Evolutionary conservation across 2,888 invertebrate species (phyloP).

Genomic region (Galeruca laticollis): DNA sequence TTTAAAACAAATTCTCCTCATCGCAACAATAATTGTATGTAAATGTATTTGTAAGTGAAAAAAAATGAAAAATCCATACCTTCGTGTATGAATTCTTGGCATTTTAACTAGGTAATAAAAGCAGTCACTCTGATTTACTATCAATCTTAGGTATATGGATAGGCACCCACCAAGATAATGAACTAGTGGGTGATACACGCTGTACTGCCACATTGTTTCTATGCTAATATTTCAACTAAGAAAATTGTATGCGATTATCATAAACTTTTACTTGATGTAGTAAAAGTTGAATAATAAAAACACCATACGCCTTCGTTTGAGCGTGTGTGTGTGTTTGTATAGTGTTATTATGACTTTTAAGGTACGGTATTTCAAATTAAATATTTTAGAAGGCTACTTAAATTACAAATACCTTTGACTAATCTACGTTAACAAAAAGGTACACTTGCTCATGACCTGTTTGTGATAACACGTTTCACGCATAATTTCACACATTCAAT

Average conservation of each 20-base stretch:
- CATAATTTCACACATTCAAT: no score
- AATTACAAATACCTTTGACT: neutral
- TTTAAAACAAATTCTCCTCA: no score
- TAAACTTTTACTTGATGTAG: constrained; percentile 32
- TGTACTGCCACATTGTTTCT: constrained; percentile 41
- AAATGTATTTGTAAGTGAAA: neutral
- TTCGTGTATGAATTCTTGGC: neutral
- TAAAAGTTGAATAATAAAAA: constrained; percentile 31
- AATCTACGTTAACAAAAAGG: no score
- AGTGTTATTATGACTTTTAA: neutral
- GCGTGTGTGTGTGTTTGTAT: neutral
- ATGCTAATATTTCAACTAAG: constrained; percentile 39
- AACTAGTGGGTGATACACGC: constrained; percentile 38
- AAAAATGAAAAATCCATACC: neutral
- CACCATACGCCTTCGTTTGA: constrained; percentile 25
- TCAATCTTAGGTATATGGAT: constrained; percentile 34
- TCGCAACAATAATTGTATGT: neutral
- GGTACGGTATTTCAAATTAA: neutral
- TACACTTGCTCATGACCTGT: no score
- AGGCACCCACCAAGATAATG: constrained; percentile 35
- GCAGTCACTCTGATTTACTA: constrained; percentile 33
- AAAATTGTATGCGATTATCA: constrained; percentile 25
- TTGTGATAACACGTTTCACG: no score
- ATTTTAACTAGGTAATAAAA: constrained; percentile 16
- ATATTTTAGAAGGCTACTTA: neutral